Evolutionary conservation across 1,140 invertebrate genomes (phyloP), one percentile per base, ranked within the genome.

Genomic region (Drosophila chauvacae): DNA sequence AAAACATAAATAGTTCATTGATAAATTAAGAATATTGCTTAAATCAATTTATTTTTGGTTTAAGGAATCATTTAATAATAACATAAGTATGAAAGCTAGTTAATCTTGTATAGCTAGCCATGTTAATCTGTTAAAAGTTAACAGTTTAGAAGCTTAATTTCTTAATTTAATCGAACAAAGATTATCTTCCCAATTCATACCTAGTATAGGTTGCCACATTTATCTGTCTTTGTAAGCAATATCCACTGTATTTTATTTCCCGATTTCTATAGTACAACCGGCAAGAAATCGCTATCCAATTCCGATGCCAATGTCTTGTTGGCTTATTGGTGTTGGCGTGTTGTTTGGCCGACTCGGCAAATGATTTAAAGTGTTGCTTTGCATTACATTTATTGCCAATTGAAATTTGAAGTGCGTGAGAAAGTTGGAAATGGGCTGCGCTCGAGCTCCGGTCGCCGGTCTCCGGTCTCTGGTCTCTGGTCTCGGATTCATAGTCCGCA

Each of bases 381-480:
- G 91, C 91, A 92, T 92, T 92, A 92, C 91, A 92, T 91, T 92
- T 91, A 92, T 92, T 91, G 91, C 91, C 91, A 91, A 92, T 92
- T 92, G 91, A 92, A 92, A 92, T 91, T 91, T 91, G 91, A 92
- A 92, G 91, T 92, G 91, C 91, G 91, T 92, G 91, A 92, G 91
- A 92, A 92, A 92, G 90, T 91, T 83, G 83, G 78, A 88, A 88
- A 88, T 82, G 74, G 72, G 59, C 74, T 80, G 35, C 26, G 42
- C 65, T 70, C 61, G 64, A 60, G 51, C 45, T 55, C 55, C 26
- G 47, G 61, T 23, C 59, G 48, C 26, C 28, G 13, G 53, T 30
- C 26, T 50, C 48, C 2, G 47, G 30, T 26, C 39, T 71, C 26
- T 1, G 45, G 23, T n/a, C 26, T 50, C 48, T 11, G 47, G 30